Conservation (phyloP, 2,888 invertebrate genomes). For the Plemyria rubiginata region DNA sequence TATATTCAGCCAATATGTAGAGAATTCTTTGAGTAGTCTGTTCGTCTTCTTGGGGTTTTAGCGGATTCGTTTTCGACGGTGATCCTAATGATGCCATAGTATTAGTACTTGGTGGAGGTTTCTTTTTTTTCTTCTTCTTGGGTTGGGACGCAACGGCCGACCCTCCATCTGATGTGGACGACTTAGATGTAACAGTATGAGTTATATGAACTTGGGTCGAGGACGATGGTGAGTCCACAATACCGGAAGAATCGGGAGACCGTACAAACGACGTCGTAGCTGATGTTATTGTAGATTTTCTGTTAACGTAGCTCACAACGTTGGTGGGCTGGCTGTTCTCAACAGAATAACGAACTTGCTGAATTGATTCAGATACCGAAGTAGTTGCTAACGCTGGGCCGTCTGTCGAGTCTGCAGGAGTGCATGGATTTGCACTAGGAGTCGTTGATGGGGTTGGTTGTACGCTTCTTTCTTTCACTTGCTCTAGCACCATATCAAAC, state of each 20-base stretch:
- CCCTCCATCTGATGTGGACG: conserved; percentile 51
- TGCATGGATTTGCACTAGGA: conserved; percentile 53
- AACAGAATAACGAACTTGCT: conserved; percentile 74
- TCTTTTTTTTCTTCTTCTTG: conserved; percentile 73
- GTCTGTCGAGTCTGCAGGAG: conserved; percentile 63
- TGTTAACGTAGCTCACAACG: conserved; percentile 70
- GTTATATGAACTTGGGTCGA: conserved; percentile 64
- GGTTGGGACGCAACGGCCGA: conserved; percentile 14
- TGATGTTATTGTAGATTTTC: conserved; percentile 68
- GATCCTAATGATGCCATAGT: conserved; percentile 86
- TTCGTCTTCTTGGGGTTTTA: conserved; percentile 92
- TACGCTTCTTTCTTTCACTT: conserved; percentile 91
- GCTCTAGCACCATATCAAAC: conserved; percentile 92
- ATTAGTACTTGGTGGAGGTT: conserved; percentile 84
- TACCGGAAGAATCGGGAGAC: conserved; percentile 75
- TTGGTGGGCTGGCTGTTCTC: conserved; percentile 69
- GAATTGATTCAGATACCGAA: conserved; percentile 58
- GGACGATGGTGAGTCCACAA: conserved; percentile 67
- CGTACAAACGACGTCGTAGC: conserved; percentile 67
- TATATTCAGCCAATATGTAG: conserved; percentile 91
- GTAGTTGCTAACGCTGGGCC: conserved; percentile 50
- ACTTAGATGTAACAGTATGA: conserved; percentile 64
- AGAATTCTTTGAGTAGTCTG: conserved; percentile 92
- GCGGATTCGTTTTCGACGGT: conserved; percentile 82
- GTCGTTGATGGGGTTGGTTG: conserved; percentile 71